Evolutionary conservation across 2,888 invertebrate genomes (phyloP).

Genomic region (Andrena camellia): DNA sequence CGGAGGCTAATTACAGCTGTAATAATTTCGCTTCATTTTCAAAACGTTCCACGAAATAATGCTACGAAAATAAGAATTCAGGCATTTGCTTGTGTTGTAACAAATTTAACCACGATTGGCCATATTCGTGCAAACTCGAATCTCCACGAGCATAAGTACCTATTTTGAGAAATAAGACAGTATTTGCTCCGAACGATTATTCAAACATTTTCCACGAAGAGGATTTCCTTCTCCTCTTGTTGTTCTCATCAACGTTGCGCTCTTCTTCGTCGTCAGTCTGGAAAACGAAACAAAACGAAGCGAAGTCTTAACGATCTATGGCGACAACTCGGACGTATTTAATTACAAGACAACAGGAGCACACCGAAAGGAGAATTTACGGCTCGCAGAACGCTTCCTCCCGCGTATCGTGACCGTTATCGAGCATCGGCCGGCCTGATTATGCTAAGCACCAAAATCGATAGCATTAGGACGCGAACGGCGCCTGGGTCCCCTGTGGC

Average conservation of each 20-base stretch:
- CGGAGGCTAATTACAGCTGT: not conserved
- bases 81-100: not conserved
- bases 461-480: conserved; percentile 79
- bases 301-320: not conserved
- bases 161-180: no score
- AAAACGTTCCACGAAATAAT: not conserved
- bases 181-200: no score
- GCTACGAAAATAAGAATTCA: not conserved
- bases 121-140: no score
- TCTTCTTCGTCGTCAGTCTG: not conserved
- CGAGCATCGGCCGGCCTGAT: conserved; percentile 78
- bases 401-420: conserved; percentile 71
- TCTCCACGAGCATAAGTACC: no score
- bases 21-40: not conserved
- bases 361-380: conserved; percentile 52
- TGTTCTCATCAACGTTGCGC: no score
- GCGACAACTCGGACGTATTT: conserved; percentile 2
- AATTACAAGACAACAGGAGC: conserved; percentile 19
- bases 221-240: no score
- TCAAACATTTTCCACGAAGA: no score
- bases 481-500: conserved; percentile 60
- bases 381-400: conserved; percentile 40
- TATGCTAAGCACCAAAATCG: conserved; percentile 84
- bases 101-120: no score
- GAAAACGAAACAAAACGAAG: not conserved